Conservation (phyloP, 2,113 vertebrate species). For the Trichomycterus rosablanca region DNA sequence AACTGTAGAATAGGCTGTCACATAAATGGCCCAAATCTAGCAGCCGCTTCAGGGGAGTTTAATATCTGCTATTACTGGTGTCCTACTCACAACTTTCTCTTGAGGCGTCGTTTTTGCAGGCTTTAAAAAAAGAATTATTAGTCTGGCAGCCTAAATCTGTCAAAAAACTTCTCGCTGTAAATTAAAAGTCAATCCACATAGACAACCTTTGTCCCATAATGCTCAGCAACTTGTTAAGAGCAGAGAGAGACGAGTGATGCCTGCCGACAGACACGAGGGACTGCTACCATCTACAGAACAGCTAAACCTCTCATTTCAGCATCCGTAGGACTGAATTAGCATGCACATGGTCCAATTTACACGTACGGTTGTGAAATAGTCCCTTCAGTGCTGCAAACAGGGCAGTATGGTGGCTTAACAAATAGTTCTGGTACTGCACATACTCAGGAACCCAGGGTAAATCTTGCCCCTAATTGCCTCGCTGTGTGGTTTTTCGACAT, state of each 20-base stretch:
- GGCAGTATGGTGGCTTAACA: too few species aligned
- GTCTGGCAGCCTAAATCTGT: slow-evolving; percentile 1
- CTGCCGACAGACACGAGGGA: not conserved
- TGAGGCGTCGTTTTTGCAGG: not conserved
- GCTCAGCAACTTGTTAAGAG: not conserved
- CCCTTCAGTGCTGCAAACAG: too few species aligned
- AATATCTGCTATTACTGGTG: slow-evolving; percentile 1
- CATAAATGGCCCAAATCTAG: not conserved
- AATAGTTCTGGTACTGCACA: too few species aligned
- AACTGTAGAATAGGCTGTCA: not conserved
- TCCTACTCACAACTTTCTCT: not conserved
- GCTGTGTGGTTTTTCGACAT: too few species aligned
- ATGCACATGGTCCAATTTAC: too few species aligned
- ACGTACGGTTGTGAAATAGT: too few species aligned
- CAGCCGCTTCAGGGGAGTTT: not conserved
- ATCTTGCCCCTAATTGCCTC: too few species aligned
- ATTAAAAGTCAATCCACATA: not conserved
- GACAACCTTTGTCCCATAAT: not conserved
- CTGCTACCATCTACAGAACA: not conserved
- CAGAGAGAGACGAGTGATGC: not conserved
- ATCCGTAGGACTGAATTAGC: too few species aligned
- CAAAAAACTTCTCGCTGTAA: not conserved
- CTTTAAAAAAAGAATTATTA: not conserved
- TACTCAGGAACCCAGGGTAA: too few species aligned
- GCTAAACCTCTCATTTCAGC: too few species aligned